A percentile compares a stretch with the other conserved stretches of the same genome.
These are phyloP conservation scores for Meteorus cinctellus DNA, from an alignment of 2,888 invertebrate genomes.

Conservation along the genomic window DNA sequence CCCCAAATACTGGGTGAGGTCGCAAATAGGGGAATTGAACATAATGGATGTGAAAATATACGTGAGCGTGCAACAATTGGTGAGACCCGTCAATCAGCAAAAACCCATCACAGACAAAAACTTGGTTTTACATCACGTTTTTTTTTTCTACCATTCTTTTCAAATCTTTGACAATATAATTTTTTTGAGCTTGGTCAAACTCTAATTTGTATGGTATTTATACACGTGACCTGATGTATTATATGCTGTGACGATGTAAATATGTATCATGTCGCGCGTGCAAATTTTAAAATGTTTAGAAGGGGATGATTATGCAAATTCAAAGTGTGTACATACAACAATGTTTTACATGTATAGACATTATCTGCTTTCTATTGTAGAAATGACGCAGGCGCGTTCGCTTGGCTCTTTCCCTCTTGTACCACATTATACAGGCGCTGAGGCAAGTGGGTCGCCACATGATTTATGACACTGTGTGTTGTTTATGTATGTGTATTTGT, in stretches of 20 bases:
- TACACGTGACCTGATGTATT: neutral
- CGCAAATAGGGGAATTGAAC: slow-evolving; percentile 14
- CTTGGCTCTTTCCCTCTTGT: neutral
- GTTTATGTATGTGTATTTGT: neutral
- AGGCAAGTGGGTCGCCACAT: slow-evolving; percentile 40
- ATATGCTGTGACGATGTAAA: neutral
- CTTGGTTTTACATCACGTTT: slow-evolving; percentile 9
- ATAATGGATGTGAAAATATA: slow-evolving; percentile 23
- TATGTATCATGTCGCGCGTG: neutral
- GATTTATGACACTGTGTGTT: slow-evolving; percentile 31
- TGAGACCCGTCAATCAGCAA: slow-evolving; percentile 20
- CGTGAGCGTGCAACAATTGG: slow-evolving; percentile 32
- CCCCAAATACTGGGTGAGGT: neutral
- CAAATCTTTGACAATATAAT: neutral
- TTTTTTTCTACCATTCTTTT: slow-evolving; percentile 4
- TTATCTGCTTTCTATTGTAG: slow-evolving; percentile 8
- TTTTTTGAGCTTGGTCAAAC: slow-evolving; percentile 3
- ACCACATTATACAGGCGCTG: neutral
- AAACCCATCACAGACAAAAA: slow-evolving; percentile 17
- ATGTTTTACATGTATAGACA: slow-evolving; percentile 16
- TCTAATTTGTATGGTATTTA: neutral
- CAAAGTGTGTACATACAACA: slow-evolving; percentile 3
- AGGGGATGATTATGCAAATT: slow-evolving; percentile 20
- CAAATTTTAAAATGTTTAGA: slow-evolving; percentile 5
- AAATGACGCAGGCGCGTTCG: neutral